Evolutionary conservation across 1,140 invertebrate species (phyloP).

Genomic region (Chrysomallon squamiferum): DNA sequence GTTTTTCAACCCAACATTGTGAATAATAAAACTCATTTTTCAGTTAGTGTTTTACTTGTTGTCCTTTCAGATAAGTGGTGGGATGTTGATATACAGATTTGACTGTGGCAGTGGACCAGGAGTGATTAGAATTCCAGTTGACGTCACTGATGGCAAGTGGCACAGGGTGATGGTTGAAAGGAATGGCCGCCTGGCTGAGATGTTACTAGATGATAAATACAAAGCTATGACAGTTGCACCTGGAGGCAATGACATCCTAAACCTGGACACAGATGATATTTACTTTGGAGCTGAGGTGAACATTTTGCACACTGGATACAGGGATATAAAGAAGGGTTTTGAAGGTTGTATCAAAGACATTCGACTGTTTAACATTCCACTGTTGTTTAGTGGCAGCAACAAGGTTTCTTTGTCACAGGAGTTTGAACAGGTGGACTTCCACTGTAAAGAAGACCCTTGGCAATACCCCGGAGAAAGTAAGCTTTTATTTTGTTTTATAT

Average conservation of each 20-base stretch:
- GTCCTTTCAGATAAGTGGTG: conserved; percentile 76
- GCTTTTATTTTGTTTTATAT: conserved; percentile 16
- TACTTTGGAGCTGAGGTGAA: conserved; percentile 84
- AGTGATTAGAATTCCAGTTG: conserved; percentile 77
- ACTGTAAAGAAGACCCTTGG: conserved; percentile 67
- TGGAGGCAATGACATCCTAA: conserved; percentile 82
- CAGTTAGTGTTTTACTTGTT: too few relatives aligned
- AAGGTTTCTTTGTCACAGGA: conserved; percentile 72
- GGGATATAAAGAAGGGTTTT: conserved; percentile 81
- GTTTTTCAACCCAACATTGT: too few relatives aligned
- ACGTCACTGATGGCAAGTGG: conserved; percentile 88
- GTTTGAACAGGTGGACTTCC: conserved; percentile 78
- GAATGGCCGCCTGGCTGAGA: conserved; percentile 72
- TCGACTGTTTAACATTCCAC: conserved; percentile 75
- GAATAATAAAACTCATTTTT: too few relatives aligned
- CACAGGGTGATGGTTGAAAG: conserved; percentile 85
- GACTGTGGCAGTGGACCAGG: conserved; percentile 92
- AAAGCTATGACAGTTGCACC: conserved; percentile 81
- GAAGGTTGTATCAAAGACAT: conserved; percentile 91
- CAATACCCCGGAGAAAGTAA: conserved; percentile 28
- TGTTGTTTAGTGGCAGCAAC: conserved; percentile 72
- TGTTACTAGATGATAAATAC: conserved; percentile 81
- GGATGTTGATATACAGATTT: conserved; percentile 85
- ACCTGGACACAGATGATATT: conserved; percentile 83
- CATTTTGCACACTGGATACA: conserved; percentile 71